phyloP scores from a whole-genome alignment of 2,113 vertebrate genomes.

The Gambusia holbrooki region DNA sequence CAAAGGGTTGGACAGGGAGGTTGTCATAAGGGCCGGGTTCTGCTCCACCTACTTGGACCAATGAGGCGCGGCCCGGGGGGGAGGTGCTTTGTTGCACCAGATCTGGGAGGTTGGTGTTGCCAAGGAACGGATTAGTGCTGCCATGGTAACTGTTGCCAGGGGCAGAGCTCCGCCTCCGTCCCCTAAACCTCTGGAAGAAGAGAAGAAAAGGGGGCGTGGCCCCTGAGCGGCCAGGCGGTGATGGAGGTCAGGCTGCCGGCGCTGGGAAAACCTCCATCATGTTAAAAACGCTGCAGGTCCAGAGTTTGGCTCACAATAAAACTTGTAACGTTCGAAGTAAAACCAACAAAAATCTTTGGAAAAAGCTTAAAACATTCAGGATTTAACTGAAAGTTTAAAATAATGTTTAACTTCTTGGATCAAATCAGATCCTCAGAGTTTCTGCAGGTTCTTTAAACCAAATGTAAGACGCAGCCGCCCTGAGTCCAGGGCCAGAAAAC shows the following conservation, averaged over 20 bases:
- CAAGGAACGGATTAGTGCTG: constrained; percentile 91
- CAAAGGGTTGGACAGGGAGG: neutral
- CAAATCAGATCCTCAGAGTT: too few relatives aligned
- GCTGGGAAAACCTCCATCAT: too few relatives aligned
- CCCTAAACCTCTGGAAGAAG: constrained; percentile 86
- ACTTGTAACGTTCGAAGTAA: neutral
- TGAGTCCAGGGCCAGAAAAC: too few relatives aligned
- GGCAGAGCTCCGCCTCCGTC: constrained; percentile 88
- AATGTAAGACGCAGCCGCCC: too few relatives aligned
- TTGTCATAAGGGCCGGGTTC: constrained; percentile 1
- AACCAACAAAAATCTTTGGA: neutral
- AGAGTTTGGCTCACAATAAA: neutral
- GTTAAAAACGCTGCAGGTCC: neutral
- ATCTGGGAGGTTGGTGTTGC: constrained; percentile 95
- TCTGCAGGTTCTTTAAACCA: too few relatives aligned
- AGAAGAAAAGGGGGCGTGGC: constrained; percentile 78
- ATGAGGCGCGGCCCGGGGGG: constrained; percentile 86
- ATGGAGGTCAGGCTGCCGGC: constrained; percentile 7
- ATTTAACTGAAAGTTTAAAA: neutral
- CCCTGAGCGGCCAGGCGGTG: constrained; percentile 50
- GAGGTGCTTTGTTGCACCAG: constrained; percentile 95
- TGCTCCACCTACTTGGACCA: constrained; percentile 91
- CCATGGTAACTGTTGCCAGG: constrained; percentile 94
- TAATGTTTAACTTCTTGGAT: neutral
- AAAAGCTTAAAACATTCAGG: neutral